These are phyloP conservation scores for Lucilia cuprina DNA, from an alignment of 1,140 invertebrate genomes.

Conservation along the genomic window DNA sequence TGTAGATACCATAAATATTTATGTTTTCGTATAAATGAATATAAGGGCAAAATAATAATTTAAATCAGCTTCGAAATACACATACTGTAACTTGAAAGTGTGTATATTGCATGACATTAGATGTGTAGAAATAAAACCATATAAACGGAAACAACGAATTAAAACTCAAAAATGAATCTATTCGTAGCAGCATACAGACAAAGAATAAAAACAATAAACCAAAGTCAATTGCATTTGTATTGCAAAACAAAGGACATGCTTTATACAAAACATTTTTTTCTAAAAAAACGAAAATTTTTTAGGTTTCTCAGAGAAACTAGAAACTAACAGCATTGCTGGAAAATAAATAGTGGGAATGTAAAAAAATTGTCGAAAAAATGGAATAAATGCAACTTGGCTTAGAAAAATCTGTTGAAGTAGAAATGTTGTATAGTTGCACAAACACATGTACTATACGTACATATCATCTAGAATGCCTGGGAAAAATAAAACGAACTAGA, in stretches of 20 bases:
- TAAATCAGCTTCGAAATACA: neutral
- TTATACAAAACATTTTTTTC: neutral
- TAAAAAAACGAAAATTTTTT: neutral
- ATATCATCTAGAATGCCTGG: too few relatives aligned
- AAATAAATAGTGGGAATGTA: conserved; percentile 12
- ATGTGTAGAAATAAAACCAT: too few relatives aligned
- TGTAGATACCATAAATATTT: too few relatives aligned
- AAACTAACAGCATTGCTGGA: neutral
- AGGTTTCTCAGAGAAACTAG: neutral
- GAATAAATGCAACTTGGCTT: neutral
- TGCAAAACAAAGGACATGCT: conserved; percentile 14
- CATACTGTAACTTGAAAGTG: too few relatives aligned
- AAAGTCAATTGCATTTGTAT: conserved; percentile 27
- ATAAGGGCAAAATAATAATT: neutral
- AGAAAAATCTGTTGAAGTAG: neutral
- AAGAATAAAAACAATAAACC: conserved; percentile 12
- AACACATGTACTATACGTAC: too few relatives aligned
- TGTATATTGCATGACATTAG: too few relatives aligned
- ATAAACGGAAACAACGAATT: too few relatives aligned
- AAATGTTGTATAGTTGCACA: neutral
- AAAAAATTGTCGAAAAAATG: neutral
- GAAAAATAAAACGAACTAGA: too few relatives aligned
- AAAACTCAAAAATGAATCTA: too few relatives aligned
- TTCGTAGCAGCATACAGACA: neutral
- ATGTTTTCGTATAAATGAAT: neutral